Base-by-base conservation (phyloP, 2,797 vertebrate species). In the Phalloptychus januarius region DNA sequence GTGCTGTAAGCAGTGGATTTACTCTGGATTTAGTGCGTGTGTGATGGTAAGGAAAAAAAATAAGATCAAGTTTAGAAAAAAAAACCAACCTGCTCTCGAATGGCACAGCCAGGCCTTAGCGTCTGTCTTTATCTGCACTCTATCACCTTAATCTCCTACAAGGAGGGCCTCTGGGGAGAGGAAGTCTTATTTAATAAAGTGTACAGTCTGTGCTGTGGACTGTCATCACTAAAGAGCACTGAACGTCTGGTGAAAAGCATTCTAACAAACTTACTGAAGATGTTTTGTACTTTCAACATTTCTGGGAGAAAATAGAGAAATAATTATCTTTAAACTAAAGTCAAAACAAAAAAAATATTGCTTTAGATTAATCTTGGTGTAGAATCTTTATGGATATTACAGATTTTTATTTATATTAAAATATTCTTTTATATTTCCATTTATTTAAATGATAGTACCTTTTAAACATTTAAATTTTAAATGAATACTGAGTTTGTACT, bases 101-200 rank as follows among this genome's bases (percentile, higher is more conserved):
- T 31, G 71, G 76, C 45, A 23, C 56, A 67, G 86, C 40, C 71
- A 82, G 83, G 81, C 81, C 80, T 54, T 7, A 84, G 76, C 61
- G 5, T 65, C 77, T 82, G 84, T 84, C 87, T 86, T 89, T 83
- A 88, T 85, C 84, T 85, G 45, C 82, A 83, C 83, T 89, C 83
- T 48, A 85, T 94, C 91, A 87, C 86, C 81, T 84, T 90, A 87
- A 91, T 92, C 88, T 92, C 79, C 76, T 28, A 76, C 86, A 84
- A 93, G 91, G 90, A 84, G 54, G 74, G 72, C 86, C 85, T 84
- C 75, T 45, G 25, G 80, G 79, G 79, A 67, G 65, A 75, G 67
- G 73, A 71, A 4, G 63, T 77, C 79, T 88, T 83, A 87, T 90
- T 91, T 82, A 91, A 92, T 91, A 87, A 90, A 86, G 82, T 77